A percentile compares a stretch with the other conserved stretches of the same genome.
phyloP scores from a whole-genome alignment of 2,797 vertebrate species.

The Gorsachius magnificus region DNA sequence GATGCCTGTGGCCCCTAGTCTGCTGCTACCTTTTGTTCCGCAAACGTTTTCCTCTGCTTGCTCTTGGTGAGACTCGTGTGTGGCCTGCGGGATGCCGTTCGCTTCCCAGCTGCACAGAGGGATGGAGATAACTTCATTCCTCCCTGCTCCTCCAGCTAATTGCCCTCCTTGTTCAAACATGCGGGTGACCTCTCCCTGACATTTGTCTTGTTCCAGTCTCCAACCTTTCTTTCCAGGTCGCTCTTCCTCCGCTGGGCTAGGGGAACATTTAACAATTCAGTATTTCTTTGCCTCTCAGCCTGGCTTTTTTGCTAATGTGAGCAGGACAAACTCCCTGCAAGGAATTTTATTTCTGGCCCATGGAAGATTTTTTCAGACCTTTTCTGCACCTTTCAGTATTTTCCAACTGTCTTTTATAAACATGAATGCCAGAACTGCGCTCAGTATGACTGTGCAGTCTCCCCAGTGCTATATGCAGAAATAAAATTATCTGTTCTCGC shows the following conservation, averaged over 20 bases:
- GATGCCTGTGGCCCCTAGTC: neutral
- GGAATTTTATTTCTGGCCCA: neutral
- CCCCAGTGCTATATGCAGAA: neutral
- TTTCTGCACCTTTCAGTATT: neutral
- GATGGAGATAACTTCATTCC: too few relatives aligned
- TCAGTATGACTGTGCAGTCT: neutral
- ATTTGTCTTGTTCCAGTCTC: neutral
- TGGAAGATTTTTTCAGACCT: neutral
- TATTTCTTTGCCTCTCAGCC: neutral
- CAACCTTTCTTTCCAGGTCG: neutral
- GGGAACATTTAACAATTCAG: neutral
- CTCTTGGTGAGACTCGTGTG: neutral
- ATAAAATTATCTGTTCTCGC: neutral
- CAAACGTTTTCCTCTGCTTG: neutral
- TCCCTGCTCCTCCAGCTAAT: neutral
- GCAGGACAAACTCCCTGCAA: neutral
- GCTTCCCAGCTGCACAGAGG: neutral
- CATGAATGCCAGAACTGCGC: neutral
- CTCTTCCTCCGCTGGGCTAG: neutral
- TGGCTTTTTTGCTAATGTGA: neutral
- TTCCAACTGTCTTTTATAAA: neutral
- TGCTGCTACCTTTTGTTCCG: neutral
- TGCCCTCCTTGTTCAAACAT: fast-evolving
- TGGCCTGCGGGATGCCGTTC: neutral
- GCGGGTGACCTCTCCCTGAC: neutral